Evolutionary conservation across 2,113 vertebrate genomes (phyloP).

Genomic region (Scolopax mira): DNA sequence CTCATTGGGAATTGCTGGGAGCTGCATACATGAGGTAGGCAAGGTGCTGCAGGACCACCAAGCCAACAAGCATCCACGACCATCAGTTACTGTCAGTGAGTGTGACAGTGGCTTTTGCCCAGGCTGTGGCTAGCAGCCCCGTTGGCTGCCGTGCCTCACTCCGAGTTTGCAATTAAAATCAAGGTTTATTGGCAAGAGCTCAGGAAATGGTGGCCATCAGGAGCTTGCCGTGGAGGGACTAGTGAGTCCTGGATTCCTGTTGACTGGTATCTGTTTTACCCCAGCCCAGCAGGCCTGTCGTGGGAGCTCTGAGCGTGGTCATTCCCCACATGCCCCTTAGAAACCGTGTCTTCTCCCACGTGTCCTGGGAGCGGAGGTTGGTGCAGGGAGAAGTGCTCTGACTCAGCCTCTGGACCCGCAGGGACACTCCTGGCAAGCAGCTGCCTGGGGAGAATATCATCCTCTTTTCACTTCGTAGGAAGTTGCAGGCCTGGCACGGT

Average conservation of each 20-base stretch:
- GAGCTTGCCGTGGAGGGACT: background rate
- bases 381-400: background rate
- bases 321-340: background rate
- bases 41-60: background rate
- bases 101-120: background rate
- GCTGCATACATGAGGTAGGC: background rate
- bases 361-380: background rate
- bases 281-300: background rate
- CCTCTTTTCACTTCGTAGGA: background rate
- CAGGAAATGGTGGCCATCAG: background rate
- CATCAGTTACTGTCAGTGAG: fast-evolving
- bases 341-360: fast-evolving
- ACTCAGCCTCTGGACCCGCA: background rate
- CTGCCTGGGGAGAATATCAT: background rate
- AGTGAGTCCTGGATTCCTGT: background rate
- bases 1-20: background rate
- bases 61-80: fast-evolving
- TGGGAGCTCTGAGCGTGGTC: background rate
- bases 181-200: background rate
- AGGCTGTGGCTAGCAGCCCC: background rate
- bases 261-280: background rate
- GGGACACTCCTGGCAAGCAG: background rate
- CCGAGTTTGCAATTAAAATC: background rate
- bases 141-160: background rate
- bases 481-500: fast-evolving